phyloP scores from a whole-genome alignment of 2,888 invertebrate species.

The Rhagium mordax region DNA sequence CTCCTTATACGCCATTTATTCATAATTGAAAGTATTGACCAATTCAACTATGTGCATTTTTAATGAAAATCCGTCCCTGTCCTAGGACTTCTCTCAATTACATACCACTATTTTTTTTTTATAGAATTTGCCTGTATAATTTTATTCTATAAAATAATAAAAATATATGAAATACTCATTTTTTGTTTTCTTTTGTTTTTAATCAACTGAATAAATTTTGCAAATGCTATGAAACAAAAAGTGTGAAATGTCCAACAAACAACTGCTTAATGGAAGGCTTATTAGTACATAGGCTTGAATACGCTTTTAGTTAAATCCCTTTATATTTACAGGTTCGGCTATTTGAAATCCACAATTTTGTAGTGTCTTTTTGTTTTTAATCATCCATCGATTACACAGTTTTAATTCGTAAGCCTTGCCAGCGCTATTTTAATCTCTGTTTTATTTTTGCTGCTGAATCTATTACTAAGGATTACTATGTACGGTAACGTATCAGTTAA shows the following conservation, averaged over 20 bases:
- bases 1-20: no score
- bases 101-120: no score
- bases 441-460: conserved; percentile 3
- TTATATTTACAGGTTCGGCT: conserved; percentile 31
- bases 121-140: no score
- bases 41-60: no score
- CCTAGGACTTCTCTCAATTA: no score
- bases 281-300: conserved; percentile 46
- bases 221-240: conserved; percentile 42
- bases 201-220: neutral
- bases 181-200: neutral
- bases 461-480: neutral
- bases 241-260: conserved; percentile 49
- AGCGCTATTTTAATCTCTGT: neutral
- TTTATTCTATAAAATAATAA: no score
- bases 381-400: conserved; percentile 51
- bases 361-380: conserved; percentile 44
- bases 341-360: conserved; percentile 25
- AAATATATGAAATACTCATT: no score
- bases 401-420: conserved; percentile 44
- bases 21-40: no score
- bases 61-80: no score
- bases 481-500: neutral
- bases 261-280: conserved; percentile 51
- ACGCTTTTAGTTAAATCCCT: conserved; percentile 43